Evolutionary conservation across 1,140 invertebrate genomes (phyloP), one percentile per base, ranked within the genome.

Genomic region (Bombus balteatus): DNA sequence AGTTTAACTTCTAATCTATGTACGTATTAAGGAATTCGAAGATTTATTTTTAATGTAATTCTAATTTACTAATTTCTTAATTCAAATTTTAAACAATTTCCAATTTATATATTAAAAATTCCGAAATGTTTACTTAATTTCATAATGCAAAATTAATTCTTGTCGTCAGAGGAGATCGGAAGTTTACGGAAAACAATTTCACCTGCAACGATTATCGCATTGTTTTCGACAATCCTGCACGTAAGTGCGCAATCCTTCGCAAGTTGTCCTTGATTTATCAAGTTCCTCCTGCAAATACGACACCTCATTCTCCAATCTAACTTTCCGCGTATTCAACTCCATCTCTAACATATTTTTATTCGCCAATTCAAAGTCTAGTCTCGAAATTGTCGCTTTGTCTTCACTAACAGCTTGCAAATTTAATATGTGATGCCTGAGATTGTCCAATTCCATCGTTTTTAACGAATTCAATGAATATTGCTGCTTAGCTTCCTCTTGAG

Each of bases 361-460:
- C 15, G 91, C 90, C 41, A 95, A 75, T 72, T 95, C 94, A 41
- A 92, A 93, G 57, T 92, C 91, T 18, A 94, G 68, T 93, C 95
- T 95, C 72, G 96, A 96, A 74, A 97, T 96, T 22, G 96, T 95
- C 53, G 96, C 95, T 92, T 97, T 97, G 75, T 96, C 96, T 85
- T 97, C 96, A 81, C 96, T 96, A n/a, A 92, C 89, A 10, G 96
- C 96, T 91, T 96, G 96, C 43, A 97, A 92, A 93, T 97, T 97
- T 8, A 97, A 89, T 79, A 97, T 95, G 93, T 97, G 96, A 93
- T 97, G 96, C 85, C 96, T 95, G 57, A 97, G 92, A 91, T 95
- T 95, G 91, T 97, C 95, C 18, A 96, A 92, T 94, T 97, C 96
- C 79, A 96, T 92, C 0, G 85, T 91, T 53, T 91, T 93, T 18